phyloP scores from a whole-genome alignment of 2,113 vertebrate species.

The Clarias batrachus region DNA sequence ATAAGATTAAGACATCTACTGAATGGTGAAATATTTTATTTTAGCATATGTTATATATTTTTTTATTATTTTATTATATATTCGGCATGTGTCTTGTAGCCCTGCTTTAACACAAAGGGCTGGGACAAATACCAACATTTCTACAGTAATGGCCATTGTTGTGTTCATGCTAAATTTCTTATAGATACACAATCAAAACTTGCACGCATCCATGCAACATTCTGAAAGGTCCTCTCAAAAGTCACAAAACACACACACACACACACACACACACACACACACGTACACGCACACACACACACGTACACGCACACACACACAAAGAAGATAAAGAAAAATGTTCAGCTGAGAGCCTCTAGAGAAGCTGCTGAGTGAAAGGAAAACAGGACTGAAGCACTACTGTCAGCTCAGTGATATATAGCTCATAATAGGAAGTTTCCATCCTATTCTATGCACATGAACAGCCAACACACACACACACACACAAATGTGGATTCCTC shows the following conservation, averaged over 20 bases:
- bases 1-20: no score
- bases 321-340: constrained; percentile 7
- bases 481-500: not conserved
- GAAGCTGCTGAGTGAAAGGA: constrained; percentile 88
- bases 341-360: constrained; percentile 52
- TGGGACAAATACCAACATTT: not conserved
- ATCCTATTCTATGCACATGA: constrained; percentile 83
- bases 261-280: no score
- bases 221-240: no score
- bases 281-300: not conserved
- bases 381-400: constrained; percentile 87
- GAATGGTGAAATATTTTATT: not conserved
- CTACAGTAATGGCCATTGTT: not conserved
- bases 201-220: not conserved
- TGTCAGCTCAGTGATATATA: constrained; percentile 89
- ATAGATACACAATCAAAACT: not conserved
- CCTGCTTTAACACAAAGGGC: not conserved
- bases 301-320: not conserved
- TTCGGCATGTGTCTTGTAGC: not conserved
- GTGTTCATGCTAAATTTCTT: not conserved
- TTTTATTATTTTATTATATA: not conserved
- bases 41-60: not conserved
- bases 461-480: constrained; percentile 71
- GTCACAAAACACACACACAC: not conserved
- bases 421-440: constrained; percentile 91